These are phyloP conservation scores for Escarpia spicata DNA, from an alignment of 2,888 invertebrate species.

Conservation along the genomic window DNA sequence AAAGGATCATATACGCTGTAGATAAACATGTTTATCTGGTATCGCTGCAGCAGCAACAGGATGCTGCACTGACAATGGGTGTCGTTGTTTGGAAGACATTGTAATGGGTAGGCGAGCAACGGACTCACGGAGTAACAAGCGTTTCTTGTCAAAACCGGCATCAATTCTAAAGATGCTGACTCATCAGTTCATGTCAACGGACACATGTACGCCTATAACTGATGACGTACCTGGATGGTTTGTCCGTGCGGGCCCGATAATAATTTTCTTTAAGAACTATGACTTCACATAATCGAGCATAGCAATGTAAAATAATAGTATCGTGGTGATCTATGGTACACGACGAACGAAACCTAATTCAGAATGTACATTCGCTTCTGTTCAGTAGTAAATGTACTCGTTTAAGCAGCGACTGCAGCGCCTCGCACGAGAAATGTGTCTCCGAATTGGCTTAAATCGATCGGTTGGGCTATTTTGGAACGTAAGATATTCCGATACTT, in stretches of 20 bases:
- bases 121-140: background rate
- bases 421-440: background rate
- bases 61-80: background rate
- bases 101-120: background rate
- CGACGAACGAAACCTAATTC: background rate
- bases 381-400: background rate
- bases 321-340: background rate
- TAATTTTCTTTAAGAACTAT: background rate
- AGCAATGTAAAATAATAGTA: background rate
- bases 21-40: background rate
- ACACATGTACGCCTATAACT: background rate
- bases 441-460: background rate
- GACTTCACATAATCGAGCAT: background rate
- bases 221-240: background rate
- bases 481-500: background rate
- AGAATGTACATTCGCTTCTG: background rate
- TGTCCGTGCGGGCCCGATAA: background rate
- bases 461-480: background rate
- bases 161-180: background rate
- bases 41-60: background rate
- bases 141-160: background rate
- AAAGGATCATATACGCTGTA: background rate
- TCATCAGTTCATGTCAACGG: background rate
- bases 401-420: background rate
- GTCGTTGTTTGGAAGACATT: background rate